phyloP scores from a whole-genome alignment of 1,140 invertebrate species.

The Ctenoplectra terminalis region DNA sequence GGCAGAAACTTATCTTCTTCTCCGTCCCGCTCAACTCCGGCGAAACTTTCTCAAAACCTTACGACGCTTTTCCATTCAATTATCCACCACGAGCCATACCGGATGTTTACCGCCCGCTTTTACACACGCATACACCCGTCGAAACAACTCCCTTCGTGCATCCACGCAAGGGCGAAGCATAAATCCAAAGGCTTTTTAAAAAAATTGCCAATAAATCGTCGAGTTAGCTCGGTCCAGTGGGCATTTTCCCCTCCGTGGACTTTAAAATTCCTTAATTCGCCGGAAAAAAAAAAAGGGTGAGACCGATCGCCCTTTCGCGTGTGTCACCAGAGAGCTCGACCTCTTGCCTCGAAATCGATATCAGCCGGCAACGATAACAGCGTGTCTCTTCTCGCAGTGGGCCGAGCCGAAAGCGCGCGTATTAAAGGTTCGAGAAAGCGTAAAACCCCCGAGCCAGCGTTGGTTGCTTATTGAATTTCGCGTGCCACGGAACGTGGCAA shows the following conservation, averaged over 20 bases:
- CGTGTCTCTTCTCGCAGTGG: slow-evolving; percentile 8
- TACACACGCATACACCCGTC: not conserved
- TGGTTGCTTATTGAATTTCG: slow-evolving; percentile 29
- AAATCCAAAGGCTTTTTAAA: slow-evolving; percentile 80
- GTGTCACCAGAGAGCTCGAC: slow-evolving; percentile 35
- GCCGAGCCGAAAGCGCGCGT: not conserved
- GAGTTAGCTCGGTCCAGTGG: slow-evolving; percentile 75
- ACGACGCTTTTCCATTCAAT: slow-evolving; percentile 54
- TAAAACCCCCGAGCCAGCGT: not conserved
- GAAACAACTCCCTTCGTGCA: slow-evolving; percentile 19
- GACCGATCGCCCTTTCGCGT: slow-evolving; percentile 61
- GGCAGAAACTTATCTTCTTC: slow-evolving; percentile 26
- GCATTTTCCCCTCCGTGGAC: slow-evolving; percentile 71
- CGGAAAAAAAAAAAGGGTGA: slow-evolving; percentile 69
- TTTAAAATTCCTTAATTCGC: slow-evolving; percentile 81
- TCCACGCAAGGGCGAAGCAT: slow-evolving; percentile 69
- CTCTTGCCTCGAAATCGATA: slow-evolving; percentile 73
- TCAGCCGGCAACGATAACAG: slow-evolving; percentile 61
- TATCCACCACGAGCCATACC: slow-evolving; percentile 36
- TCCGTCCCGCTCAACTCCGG: slow-evolving; percentile 1
- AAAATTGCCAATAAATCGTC: slow-evolving; percentile 82
- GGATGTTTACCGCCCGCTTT: slow-evolving; percentile 41
- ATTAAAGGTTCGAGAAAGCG: not conserved
- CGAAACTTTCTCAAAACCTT: slow-evolving; percentile 51
- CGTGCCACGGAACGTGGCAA: slow-evolving; percentile 14